phyloP scores from a whole-genome alignment of 1,140 invertebrate genomes.

The Copidosoma floridanum region DNA sequence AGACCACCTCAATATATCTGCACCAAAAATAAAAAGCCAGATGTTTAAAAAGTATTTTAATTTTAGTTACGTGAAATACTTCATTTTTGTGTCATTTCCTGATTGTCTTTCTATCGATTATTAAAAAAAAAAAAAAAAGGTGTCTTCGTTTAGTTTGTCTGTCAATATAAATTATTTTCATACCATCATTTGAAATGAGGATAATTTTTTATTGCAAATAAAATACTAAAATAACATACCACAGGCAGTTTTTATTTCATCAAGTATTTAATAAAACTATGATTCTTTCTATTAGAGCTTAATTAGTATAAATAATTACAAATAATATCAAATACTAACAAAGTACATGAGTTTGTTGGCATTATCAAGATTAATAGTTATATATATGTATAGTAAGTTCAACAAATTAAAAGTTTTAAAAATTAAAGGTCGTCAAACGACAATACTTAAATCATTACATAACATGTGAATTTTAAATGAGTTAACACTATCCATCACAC shows the following conservation, averaged over 20 bases:
- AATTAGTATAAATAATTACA: too few species aligned
- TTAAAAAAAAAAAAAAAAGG: not conserved
- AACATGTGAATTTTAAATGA: slow-evolving; percentile 45
- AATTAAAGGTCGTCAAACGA: slow-evolving; percentile 15
- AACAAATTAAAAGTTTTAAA: slow-evolving; percentile 23
- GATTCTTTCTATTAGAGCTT: too few species aligned
- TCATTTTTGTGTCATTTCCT: not conserved
- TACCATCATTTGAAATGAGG: not conserved
- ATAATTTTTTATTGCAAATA: slow-evolving; percentile 49
- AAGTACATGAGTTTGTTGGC: too few species aligned
- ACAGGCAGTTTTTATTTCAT: too few species aligned
- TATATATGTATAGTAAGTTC: too few species aligned
- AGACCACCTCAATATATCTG: too few species aligned
- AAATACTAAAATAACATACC: slow-evolving; percentile 49
- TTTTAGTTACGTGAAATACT: slow-evolving; percentile 30
- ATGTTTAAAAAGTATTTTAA: too few species aligned
- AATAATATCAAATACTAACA: too few species aligned
- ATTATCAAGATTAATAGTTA: too few species aligned
- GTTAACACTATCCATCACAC: slow-evolving; percentile 53
- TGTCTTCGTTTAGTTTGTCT: not conserved
- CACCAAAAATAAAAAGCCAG: too few species aligned
- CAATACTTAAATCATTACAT: slow-evolving; percentile 18
- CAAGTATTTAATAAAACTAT: slow-evolving; percentile 55
- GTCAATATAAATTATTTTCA: not conserved
- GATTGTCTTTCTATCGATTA: not conserved